A percentile compares a stretch with the other conserved stretches of the same genome.
phyloP scores from a whole-genome alignment of 2,113 vertebrate genomes.

The Pachypanchax playfairii region DNA sequence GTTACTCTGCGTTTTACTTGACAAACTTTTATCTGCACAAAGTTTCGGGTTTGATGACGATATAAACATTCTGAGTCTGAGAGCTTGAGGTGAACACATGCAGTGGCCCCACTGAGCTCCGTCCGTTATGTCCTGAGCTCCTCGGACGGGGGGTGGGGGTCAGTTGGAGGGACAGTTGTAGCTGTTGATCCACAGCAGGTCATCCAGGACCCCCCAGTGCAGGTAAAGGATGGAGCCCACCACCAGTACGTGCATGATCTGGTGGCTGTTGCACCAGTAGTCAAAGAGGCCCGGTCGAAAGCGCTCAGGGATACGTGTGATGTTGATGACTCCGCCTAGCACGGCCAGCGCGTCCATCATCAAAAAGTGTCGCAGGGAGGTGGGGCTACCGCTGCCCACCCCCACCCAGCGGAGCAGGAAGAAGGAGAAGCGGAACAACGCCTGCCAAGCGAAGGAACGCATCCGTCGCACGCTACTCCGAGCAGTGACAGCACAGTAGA shows the following conservation, averaged over 20 bases:
- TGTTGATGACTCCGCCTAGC: constrained; percentile 90
- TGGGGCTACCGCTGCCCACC: constrained; percentile 87
- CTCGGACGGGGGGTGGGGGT: constrained; percentile 43
- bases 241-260: constrained; percentile 94
- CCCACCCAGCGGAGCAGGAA: constrained; percentile 87
- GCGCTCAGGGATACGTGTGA: constrained; percentile 88
- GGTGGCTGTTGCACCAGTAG: constrained; percentile 96
- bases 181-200: constrained; percentile 88
- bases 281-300: constrained; percentile 90
- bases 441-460: constrained; percentile 91
- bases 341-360: constrained; percentile 90
- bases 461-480: constrained; percentile 87
- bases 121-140: background rate
- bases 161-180: constrained; percentile 85
- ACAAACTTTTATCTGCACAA: constrained; percentile 47
- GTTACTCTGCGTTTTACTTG: constrained; percentile 45
- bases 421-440: constrained; percentile 88
- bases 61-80: constrained; percentile 72
- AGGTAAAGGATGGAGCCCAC: constrained; percentile 91
- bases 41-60: constrained; percentile 51
- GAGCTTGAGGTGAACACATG: constrained; percentile 56
- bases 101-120: constrained; percentile 45
- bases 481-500: constrained; percentile 89
- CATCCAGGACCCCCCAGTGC: constrained; percentile 91
- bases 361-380: constrained; percentile 87